Evolutionary conservation across 2,888 invertebrate species (phyloP).

Genomic region (Oscheius sp.): DNA sequence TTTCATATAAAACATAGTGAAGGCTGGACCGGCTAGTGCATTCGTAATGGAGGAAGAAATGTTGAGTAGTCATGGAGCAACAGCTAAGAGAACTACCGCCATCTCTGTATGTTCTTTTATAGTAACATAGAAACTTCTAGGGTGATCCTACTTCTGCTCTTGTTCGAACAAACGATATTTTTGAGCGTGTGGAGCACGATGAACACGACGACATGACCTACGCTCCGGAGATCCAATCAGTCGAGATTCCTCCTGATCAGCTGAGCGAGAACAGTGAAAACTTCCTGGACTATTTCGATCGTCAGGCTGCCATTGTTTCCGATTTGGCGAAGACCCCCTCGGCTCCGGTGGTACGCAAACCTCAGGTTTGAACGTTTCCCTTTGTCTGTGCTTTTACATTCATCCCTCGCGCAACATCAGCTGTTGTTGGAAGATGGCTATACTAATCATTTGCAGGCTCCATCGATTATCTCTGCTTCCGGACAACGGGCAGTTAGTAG

Average conservation of each 20-base stretch:
- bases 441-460: slow-evolving; percentile 37
- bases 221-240: slow-evolving; percentile 69
- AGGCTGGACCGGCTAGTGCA: slow-evolving; percentile 31
- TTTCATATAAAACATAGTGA: background rate
- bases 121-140: background rate
- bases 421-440: background rate
- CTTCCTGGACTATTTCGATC: slow-evolving; percentile 57
- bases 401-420: background rate
- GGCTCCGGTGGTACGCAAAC: slow-evolving; percentile 6
- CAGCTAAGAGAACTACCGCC: slow-evolving; percentile 9
- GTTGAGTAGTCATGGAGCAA: slow-evolving; percentile 55
- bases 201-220: slow-evolving; percentile 69
- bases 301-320: slow-evolving; percentile 40
- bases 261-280: slow-evolving; percentile 66
- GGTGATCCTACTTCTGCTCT: slow-evolving; percentile 15
- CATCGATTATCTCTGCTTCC: slow-evolving; percentile 48
- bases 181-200: slow-evolving; percentile 63
- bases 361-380: slow-evolving; percentile 17
- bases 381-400: slow-evolving; percentile 4
- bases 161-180: slow-evolving; percentile 43
- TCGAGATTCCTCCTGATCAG: slow-evolving; percentile 69
- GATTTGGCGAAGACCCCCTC: background rate
- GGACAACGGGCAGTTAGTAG: slow-evolving; percentile 40
- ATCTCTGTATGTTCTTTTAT: background rate
- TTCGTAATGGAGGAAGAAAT: slow-evolving; percentile 69